A percentile compares a stretch with the other conserved stretches of the same genome.
Conservation (phyloP, 2,888 invertebrate genomes). For the Diogma glabrata region DNA sequence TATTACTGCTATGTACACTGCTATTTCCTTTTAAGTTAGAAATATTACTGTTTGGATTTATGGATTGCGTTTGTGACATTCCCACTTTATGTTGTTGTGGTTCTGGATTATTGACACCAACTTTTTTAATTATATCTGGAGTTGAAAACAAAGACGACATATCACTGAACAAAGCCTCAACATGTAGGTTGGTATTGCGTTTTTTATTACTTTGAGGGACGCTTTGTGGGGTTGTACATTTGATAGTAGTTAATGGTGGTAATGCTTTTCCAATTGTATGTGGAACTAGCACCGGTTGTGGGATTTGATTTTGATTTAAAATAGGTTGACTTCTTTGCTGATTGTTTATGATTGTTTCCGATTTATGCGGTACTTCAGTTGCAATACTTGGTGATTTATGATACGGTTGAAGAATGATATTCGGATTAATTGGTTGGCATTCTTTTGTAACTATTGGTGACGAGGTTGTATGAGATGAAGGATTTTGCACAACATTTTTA, state of each 20-base stretch:
- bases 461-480: no score
- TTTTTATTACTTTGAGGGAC: slow-evolving; percentile 26
- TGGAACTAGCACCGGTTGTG: no score
- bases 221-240: slow-evolving; percentile 13
- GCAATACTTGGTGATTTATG: slow-evolving; percentile 17
- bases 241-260: background rate
- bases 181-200: slow-evolving; percentile 46
- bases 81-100: slow-evolving; percentile 25
- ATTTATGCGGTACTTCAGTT: slow-evolving; percentile 17
- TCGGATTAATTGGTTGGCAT: no score
- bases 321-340: no score
- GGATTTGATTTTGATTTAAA: no score
- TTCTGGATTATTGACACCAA: slow-evolving; percentile 25
- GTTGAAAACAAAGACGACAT: slow-evolving; percentile 65
- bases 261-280: background rate
- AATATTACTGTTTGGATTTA: slow-evolving; percentile 18
- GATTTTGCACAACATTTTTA: no score
- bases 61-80: slow-evolving; percentile 25
- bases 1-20: slow-evolving; percentile 1
- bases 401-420: no score
- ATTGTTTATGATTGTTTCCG: slow-evolving; percentile 13
- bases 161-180: slow-evolving; percentile 41
- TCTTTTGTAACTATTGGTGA: no score
- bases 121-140: slow-evolving; percentile 64
- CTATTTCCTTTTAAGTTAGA: slow-evolving; percentile 14